phyloP scores from a whole-genome alignment of 2,797 vertebrate genomes.

The Siniperca undulata region DNA sequence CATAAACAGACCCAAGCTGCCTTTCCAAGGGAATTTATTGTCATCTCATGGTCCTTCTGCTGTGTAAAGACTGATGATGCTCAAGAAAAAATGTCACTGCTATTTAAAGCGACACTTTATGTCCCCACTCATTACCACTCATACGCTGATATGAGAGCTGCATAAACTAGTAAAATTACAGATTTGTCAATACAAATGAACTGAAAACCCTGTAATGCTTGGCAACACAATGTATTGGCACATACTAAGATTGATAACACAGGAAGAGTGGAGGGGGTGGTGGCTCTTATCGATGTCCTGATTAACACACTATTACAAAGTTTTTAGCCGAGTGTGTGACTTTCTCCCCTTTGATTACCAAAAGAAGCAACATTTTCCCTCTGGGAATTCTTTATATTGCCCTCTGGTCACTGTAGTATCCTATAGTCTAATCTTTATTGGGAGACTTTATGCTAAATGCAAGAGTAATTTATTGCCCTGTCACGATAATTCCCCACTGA shows the following conservation, averaged over 20 bases:
- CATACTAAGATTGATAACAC: constrained; percentile 48
- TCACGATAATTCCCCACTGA: constrained; percentile 79
- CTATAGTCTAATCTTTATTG: constrained; percentile 76
- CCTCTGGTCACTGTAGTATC: constrained; percentile 48
- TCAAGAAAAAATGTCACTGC: constrained; percentile 52
- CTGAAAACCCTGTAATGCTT: constrained; percentile 35
- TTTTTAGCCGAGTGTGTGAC: constrained; percentile 56
- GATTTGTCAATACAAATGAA: constrained; percentile 64
- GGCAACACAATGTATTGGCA: constrained; percentile 57
- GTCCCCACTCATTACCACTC: constrained; percentile 42
- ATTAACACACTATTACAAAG: constrained; percentile 71
- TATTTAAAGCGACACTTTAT: constrained; percentile 63
- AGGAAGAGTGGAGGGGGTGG: constrained; percentile 7
- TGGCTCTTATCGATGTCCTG: constrained; percentile 59
- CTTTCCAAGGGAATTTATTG: constrained; percentile 67
- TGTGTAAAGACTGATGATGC: constrained; percentile 62
- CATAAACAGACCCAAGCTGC: constrained; percentile 72
- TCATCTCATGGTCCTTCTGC: constrained; percentile 58
- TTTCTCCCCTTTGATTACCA: constrained; percentile 69
- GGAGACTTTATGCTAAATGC: constrained; percentile 81
- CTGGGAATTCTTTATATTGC: constrained; percentile 62
- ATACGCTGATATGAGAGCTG: constrained; percentile 49
- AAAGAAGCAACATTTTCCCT: constrained; percentile 58
- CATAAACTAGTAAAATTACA: constrained; percentile 54
- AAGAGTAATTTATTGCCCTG: constrained; percentile 82